Evolutionary conservation across 2,113 vertebrate species (phyloP), one percentile per base, ranked within the genome.

Genomic region (Cinclus mexicanus): DNA sequence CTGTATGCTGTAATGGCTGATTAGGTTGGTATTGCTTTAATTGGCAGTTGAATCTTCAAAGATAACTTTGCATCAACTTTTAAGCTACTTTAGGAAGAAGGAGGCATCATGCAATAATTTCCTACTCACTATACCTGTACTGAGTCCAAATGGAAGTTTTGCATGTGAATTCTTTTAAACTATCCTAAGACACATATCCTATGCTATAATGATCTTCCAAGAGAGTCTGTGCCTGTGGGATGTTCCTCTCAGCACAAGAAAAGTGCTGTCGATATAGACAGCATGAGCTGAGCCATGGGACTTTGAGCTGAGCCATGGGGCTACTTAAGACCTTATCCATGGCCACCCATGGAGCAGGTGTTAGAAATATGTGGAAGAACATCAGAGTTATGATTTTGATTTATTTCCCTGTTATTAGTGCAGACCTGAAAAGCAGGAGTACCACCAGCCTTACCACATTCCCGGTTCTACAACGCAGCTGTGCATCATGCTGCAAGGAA

Each of bases 41-140:
- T 24, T 92, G 85, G 56, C 1, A 0, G 61, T 60, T 77, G 64
- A 81, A 71, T 68, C 88, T 87, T 94, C 88, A 93, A 92, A 93
- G 88, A 65, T 47, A 90, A 57, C 60, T 92, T 89, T 77, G 60
- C 83, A 87, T 80, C 76, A 74, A 24, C 60, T 95, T 96, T 74
- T 76, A 74, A 87, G 56, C 31, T 87, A 59, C 71, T 92, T 75
- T 39, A 88, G 69, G 81, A 90, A 87, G 65, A 88, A 75, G 33
- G n/a, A 85, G 61, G 29, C 68, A 52, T 44, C 82, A 28, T 33
- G 44, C 52, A 78, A 13, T 56, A 29, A 68, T 44, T 42, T 76
- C 41, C 59, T 64, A n/a, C 67, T 92, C 46, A 12, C 50, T 85
- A 11, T 28, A 74, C 85, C 72, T 67, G 55, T 65, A 74, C 68